Conservation (phyloP, 2,888 invertebrate genomes). For the Carterocephalus palaemon region DNA sequence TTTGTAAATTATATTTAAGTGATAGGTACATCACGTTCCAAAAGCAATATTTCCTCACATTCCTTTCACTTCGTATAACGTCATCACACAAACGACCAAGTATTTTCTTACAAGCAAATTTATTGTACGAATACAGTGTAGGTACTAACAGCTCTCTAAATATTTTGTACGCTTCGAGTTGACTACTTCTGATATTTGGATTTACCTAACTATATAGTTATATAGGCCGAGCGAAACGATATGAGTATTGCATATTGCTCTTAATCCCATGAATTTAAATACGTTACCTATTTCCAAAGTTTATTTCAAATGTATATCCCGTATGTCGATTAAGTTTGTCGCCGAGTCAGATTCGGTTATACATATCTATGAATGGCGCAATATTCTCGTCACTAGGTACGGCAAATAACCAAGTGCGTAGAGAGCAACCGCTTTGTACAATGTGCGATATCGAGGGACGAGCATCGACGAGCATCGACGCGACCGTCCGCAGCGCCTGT, state of each 20-base stretch:
- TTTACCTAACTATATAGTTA: slow-evolving; percentile 18
- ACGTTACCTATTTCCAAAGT: slow-evolving; percentile 28
- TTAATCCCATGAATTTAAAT: slow-evolving; percentile 23
- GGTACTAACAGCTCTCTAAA: slow-evolving; percentile 25
- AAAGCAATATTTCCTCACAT: slow-evolving; percentile 40
- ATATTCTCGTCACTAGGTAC: slow-evolving; percentile 8
- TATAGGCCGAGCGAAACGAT: slow-evolving; percentile 16
- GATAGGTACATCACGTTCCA: slow-evolving; percentile 34
- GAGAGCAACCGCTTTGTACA: slow-evolving; percentile 19
- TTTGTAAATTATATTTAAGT: too few relatives aligned
- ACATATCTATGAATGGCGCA: slow-evolving; percentile 34
- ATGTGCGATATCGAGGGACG: slow-evolving; percentile 20
- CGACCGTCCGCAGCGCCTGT: slow-evolving; percentile 27
- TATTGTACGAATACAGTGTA: slow-evolving; percentile 28
- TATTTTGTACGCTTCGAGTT: slow-evolving; percentile 39
- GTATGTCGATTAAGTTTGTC: slow-evolving; percentile 21
- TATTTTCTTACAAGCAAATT: slow-evolving; percentile 42
- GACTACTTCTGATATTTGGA: slow-evolving; percentile 31
- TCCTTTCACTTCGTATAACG: slow-evolving; percentile 29
- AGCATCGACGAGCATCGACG: slow-evolving; percentile 21
- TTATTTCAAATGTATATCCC: slow-evolving; percentile 26
- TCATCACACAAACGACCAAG: slow-evolving; percentile 46
- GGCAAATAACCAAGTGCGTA: slow-evolving; percentile 10
- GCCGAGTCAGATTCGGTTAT: slow-evolving; percentile 27
- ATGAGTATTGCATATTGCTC: slow-evolving; percentile 11